Percentiles rank a stretch among this genome's conserved stretches.
Evolutionary conservation across 2,113 vertebrate species (phyloP).

Genomic region (Phaetusa simplex): DNA sequence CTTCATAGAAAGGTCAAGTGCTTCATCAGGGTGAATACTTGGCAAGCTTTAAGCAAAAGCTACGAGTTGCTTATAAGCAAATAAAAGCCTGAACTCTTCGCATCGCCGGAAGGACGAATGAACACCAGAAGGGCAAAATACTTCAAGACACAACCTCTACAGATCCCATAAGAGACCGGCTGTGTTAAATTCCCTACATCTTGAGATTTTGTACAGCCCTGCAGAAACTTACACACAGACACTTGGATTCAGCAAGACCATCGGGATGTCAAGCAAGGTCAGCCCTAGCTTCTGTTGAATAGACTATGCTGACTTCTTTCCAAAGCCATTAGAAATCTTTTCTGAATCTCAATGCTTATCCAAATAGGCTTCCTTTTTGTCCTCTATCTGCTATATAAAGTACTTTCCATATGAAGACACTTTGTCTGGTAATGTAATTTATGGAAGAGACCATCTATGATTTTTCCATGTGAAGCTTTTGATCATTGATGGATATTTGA

Average conservation of each 20-base stretch:
- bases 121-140: not conserved
- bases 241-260: not conserved
- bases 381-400: not conserved
- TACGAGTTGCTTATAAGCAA: not conserved
- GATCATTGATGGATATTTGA: not conserved
- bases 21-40: not conserved
- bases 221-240: not conserved
- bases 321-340: not conserved
- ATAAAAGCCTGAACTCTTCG: not conserved
- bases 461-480: constrained; percentile 48
- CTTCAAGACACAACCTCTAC: not conserved
- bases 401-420: constrained; percentile 1
- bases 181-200: not conserved
- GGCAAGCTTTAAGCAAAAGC: not conserved
- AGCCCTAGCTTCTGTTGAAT: not conserved
- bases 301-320: not conserved
- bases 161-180: not conserved
- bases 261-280: not conserved
- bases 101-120: not conserved
- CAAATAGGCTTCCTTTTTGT: not conserved
- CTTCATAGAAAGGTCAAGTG: not conserved
- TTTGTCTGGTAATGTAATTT: constrained; percentile 14
- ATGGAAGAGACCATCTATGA: not conserved
- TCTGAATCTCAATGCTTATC: not conserved
- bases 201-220: not conserved